Conservation (phyloP, 1,140 invertebrate species). For the Microvelia longipes region DNA sequence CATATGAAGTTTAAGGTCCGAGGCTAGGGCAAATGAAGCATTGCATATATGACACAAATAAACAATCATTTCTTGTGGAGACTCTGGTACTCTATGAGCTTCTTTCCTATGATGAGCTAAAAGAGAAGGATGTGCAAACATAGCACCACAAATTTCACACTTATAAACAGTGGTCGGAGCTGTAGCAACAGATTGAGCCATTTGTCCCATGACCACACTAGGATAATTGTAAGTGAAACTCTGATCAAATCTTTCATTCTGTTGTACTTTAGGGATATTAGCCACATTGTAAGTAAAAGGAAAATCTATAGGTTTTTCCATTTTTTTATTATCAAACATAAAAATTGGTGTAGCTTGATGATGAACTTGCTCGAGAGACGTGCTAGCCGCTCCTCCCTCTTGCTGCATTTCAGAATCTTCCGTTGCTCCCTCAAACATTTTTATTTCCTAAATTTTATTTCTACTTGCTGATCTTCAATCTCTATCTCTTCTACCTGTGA, state of each 20-base stretch:
- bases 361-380: not conserved
- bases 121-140: slow-evolving; percentile 59
- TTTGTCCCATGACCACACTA: slow-evolving; percentile 21
- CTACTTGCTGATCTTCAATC: not conserved
- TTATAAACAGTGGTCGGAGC: slow-evolving; percentile 67
- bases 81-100: slow-evolving; percentile 35
- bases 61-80: slow-evolving; percentile 5
- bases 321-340: not conserved
- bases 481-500: not conserved
- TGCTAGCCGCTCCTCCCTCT: not conserved
- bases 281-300: slow-evolving; percentile 40
- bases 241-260: slow-evolving; percentile 36
- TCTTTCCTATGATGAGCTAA: slow-evolving; percentile 69
- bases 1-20: slow-evolving; percentile 26
- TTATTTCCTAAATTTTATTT: not conserved
- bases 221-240: slow-evolving; percentile 37
- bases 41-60: slow-evolving; percentile 25
- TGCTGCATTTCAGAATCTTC: not conserved
- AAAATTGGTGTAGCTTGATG: not conserved
- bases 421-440: not conserved
- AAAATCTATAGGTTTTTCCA: slow-evolving; percentile 26
- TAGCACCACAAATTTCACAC: slow-evolving; percentile 67
- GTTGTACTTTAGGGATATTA: slow-evolving; percentile 37
- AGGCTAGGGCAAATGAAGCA: slow-evolving; percentile 19
- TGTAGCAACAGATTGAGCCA: slow-evolving; percentile 38